Evolutionary conservation across 1,140 invertebrate species (phyloP).

Genomic region (Scaptomyza pallida): DNA sequence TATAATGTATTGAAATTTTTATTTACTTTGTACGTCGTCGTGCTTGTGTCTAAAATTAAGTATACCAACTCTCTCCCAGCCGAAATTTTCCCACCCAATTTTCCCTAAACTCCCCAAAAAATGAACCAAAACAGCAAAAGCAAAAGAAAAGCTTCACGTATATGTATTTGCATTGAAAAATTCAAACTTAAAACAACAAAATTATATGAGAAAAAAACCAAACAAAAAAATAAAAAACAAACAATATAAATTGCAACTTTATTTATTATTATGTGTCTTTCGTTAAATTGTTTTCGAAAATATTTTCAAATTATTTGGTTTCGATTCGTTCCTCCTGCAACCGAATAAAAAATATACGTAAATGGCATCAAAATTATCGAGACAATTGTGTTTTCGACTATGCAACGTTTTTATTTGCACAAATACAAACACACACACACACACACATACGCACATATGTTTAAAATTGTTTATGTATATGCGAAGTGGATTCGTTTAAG

Average conservation of each 20-base stretch:
- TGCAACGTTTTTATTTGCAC: slow-evolving; percentile 16
- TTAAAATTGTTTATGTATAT: not conserved
- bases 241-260: slow-evolving; percentile 50
- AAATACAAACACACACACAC: not conserved
- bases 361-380: slow-evolving; percentile 20
- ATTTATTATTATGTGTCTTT: slow-evolving; percentile 55
- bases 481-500: not conserved
- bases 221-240: slow-evolving; percentile 36
- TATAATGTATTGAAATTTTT: slow-evolving; percentile 73
- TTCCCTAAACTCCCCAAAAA: slow-evolving; percentile 1
- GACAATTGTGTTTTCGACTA: not conserved
- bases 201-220: not conserved
- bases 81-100: slow-evolving; percentile 8
- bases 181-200: slow-evolving; percentile 7
- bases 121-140: slow-evolving; percentile 35
- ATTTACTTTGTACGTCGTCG: slow-evolving; percentile 75
- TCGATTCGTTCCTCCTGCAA: slow-evolving; percentile 14
- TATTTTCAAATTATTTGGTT: slow-evolving; percentile 18
- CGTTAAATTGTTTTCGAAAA: slow-evolving; percentile 35
- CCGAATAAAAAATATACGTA: slow-evolving; percentile 25
- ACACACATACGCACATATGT: not conserved
- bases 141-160: slow-evolving; percentile 46
- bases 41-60: slow-evolving; percentile 79
- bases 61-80: slow-evolving; percentile 46
- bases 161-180: slow-evolving; percentile 44